Conservation (phyloP, 2,797 vertebrate species). For the Chloroceryle inda region DNA sequence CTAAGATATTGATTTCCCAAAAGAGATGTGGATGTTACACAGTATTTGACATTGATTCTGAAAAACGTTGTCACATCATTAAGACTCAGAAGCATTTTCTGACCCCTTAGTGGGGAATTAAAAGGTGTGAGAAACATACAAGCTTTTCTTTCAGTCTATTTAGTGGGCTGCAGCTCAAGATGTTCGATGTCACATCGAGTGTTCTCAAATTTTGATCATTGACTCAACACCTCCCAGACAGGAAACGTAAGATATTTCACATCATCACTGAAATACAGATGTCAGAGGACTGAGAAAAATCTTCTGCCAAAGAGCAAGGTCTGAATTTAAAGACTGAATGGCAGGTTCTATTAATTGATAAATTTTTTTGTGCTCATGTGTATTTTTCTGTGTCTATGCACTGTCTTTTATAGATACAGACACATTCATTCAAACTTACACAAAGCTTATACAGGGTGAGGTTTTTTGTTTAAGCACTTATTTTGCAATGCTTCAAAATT, state of each 20-base stretch:
- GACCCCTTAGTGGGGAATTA: background rate
- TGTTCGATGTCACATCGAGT: background rate
- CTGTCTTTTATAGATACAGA: background rate
- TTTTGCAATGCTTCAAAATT: background rate
- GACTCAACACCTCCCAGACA: background rate
- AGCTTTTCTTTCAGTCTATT: conserved; percentile 31
- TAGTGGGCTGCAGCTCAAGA: background rate
- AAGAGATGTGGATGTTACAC: background rate
- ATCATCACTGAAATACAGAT: background rate
- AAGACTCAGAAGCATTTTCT: conserved; percentile 10
- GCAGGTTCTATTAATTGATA: background rate
- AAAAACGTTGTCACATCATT: background rate
- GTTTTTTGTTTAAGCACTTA: background rate
- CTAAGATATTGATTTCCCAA: conserved; percentile 37
- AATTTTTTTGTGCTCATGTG: background rate
- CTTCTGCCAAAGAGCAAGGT: background rate
- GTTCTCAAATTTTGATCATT: background rate
- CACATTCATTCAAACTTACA: background rate
- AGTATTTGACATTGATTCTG: background rate
- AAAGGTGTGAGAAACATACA: conserved; percentile 34
- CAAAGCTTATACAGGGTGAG: accelerated
- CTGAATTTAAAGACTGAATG: background rate
- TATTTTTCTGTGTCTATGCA: background rate
- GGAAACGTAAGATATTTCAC: background rate
- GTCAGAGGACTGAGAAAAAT: background rate